Percentiles rank a stretch among this genome's conserved stretches.
These are phyloP conservation scores for Stigmatopora argus DNA, from an alignment of 2,113 vertebrate genomes.

Conservation along the genomic window DNA sequence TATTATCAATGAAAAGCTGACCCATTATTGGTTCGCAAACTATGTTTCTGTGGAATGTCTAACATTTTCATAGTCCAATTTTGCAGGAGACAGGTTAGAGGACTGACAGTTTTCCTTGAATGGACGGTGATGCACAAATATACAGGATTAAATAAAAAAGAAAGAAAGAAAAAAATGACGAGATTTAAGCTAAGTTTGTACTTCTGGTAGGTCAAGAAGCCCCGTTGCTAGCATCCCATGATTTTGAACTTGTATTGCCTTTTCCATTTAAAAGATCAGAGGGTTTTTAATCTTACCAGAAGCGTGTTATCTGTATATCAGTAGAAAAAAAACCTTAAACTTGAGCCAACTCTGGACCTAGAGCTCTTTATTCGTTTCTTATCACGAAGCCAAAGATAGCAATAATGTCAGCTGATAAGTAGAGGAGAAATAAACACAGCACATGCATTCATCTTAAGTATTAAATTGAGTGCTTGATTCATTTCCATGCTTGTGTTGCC, in stretches of 20 bases:
- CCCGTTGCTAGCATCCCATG: too few relatives aligned
- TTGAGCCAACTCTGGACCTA: constrained; percentile 9
- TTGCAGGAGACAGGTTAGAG: too few relatives aligned
- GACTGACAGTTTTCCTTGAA: too few relatives aligned
- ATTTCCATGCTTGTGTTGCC: constrained; percentile 46
- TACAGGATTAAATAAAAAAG: background rate
- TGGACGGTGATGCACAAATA: too few relatives aligned
- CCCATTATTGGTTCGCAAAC: background rate
- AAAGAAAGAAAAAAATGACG: background rate
- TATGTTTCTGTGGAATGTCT: too few relatives aligned
- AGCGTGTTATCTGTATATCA: constrained; percentile 25
- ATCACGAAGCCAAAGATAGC: constrained; percentile 28
- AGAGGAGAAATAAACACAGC: constrained; percentile 33
- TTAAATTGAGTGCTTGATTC: constrained; percentile 50
- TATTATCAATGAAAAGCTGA: background rate
- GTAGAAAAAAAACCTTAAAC: constrained; percentile 8
- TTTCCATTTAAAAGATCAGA: constrained; percentile 1
- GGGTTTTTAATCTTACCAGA: constrained; percentile 2
- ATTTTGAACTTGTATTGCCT: background rate
- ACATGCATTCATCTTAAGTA: constrained; percentile 39
- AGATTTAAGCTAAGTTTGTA: background rate
- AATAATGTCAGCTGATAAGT: constrained; percentile 55
- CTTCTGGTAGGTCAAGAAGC: background rate
- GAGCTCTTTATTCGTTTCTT: constrained; percentile 35
- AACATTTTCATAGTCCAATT: too few relatives aligned